A percentile compares a stretch with the other conserved stretches of the same genome.
Evolutionary conservation across 2,888 invertebrate genomes (phyloP).

Genomic region (Leucozona laternaria): DNA sequence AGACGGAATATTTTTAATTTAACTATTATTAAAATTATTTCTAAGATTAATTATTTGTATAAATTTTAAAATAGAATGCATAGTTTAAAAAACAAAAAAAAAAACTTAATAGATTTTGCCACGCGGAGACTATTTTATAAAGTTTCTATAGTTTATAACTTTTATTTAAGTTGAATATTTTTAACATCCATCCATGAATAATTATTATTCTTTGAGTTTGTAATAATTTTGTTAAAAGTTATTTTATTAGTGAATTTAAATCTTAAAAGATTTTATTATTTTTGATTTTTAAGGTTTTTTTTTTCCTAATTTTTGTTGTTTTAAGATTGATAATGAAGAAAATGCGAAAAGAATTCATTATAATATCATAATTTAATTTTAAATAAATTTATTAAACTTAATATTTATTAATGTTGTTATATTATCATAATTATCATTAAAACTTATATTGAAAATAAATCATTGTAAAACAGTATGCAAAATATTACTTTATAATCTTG

Average conservation of each 20-base stretch:
- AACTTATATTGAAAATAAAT: conserved; percentile 33
- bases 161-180: neutral
- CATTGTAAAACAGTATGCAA: conserved; percentile 49
- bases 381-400: conserved; percentile 34
- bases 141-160: conserved; percentile 17
- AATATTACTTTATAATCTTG: conserved; percentile 61
- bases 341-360: neutral
- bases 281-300: neutral
- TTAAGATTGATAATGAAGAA: neutral
- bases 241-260: neutral
- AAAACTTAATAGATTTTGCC: conserved; percentile 1
- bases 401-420: conserved; percentile 69
- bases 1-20: conserved; percentile 4
- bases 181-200: conserved; percentile 12
- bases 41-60: conserved; percentile 10
- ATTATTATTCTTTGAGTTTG: neutral
- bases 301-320: neutral
- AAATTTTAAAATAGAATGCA: neutral
- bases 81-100: neutral
- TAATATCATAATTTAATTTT: conserved; percentile 1
- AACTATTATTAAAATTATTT: neutral
- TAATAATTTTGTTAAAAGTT: neutral
- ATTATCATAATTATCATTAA: conserved; percentile 41
- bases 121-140: neutral
- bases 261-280: too few species aligned